Evolutionary conservation across 2,888 invertebrate genomes (phyloP), one percentile per base, ranked within the genome.

Genomic region (Macaria notata): DNA sequence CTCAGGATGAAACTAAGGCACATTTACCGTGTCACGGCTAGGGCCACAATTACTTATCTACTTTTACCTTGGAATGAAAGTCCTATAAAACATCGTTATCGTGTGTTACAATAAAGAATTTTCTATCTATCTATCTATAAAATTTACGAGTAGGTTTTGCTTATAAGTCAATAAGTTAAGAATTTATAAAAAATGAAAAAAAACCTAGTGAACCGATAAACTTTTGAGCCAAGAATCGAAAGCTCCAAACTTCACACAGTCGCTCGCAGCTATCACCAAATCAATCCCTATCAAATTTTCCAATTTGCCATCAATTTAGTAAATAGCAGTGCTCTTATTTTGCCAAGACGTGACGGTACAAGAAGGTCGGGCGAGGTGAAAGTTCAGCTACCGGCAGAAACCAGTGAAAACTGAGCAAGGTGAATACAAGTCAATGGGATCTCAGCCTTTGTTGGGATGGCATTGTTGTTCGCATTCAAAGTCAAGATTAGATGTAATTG

Each of bases 341-440:
- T 46, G 46, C 53, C 43, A 50, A 55, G 54, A 73, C 74, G 75
- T 76, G 78, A 77, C 76, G 63, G 61, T 56, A 67, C 66, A 72
- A 64, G 75, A 80, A 77, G 79, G 79, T 78, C 76, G 76, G 63
- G 65, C 68, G 70, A 36, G 79, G 83, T 78, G 84, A 87, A 86
- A 86, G 86, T 85, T 81, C 80, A 79, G 65, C 68, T 68, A 69
- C 71, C 57, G 54, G n/a, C 54, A 29, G 36, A 9, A 48, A 33
- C 46, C 49, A 66, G 76, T 73, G 82, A 81, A 81, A 81, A 78
- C 76, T 68, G 72, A 76, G 75, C 70, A 64, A 60, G 57, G 61
- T 59, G 59, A 54, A 61, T 64, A 64, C 62, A 55, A 66, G 66
- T 70, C 54, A 69, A 49, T 63, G 56, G 65, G 58, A 55, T 57